Evolutionary conservation across 2,888 invertebrate genomes (phyloP).

Genomic region (Steinernema hermaphroditum): DNA sequence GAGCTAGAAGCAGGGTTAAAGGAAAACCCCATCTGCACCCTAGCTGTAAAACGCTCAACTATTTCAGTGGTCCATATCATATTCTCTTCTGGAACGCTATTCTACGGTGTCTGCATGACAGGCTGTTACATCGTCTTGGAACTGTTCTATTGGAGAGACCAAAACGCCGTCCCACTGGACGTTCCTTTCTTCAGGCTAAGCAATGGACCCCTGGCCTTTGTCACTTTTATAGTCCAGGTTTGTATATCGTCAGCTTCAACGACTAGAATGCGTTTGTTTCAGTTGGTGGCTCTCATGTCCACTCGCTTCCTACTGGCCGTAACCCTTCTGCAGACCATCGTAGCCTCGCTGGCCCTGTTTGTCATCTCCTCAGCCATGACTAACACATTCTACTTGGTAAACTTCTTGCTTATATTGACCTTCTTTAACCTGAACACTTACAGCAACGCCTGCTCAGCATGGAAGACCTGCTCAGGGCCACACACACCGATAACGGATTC

Average conservation of each 20-base stretch:
- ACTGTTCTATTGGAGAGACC: slow-evolving; percentile 64
- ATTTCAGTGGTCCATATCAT: slow-evolving; percentile 51
- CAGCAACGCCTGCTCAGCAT: slow-evolving; percentile 57
- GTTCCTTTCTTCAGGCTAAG: slow-evolving; percentile 63
- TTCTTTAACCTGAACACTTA: slow-evolving; percentile 34
- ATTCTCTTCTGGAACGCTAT: slow-evolving; percentile 60
- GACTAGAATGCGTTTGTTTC: not conserved
- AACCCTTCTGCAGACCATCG: slow-evolving; percentile 57
- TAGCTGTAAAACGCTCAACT: too few species aligned
- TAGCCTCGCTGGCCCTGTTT: slow-evolving; percentile 62
- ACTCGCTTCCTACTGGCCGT: slow-evolving; percentile 55
- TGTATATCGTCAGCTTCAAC: slow-evolving; percentile 20
- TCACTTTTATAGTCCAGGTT: slow-evolving; percentile 62
- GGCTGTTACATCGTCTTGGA: slow-evolving; percentile 64
- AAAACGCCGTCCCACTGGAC: slow-evolving; percentile 57
- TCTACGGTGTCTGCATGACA: slow-evolving; percentile 63
- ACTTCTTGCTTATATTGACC: not conserved
- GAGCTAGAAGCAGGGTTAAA: not conserved
- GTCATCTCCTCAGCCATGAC: slow-evolving; percentile 61
- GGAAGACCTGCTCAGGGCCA: slow-evolving; percentile 45
- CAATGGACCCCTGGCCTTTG: slow-evolving; percentile 62
- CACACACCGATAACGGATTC: slow-evolving; percentile 40
- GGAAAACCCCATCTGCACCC: too few species aligned
- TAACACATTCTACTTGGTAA: slow-evolving; percentile 63
- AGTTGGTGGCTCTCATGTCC: not conserved